A percentile compares a stretch with the other conserved stretches of the same genome.
phyloP scores from a whole-genome alignment of 2,888 invertebrate species.

The Drosophila birchii region DNA sequence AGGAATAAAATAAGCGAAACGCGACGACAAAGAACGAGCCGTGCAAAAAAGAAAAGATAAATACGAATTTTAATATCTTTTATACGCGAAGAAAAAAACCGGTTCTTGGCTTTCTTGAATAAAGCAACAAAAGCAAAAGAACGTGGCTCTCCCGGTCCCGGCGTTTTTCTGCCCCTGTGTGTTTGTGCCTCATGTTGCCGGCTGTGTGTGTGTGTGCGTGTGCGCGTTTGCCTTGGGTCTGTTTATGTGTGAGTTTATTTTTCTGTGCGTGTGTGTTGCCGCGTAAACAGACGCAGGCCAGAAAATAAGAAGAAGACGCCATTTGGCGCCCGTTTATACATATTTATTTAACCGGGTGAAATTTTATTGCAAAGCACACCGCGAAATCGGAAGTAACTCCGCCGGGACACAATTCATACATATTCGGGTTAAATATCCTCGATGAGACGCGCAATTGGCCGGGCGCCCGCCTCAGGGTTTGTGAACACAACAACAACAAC shows the following conservation, averaged over 20 bases:
- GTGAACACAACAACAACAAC: slow-evolving; percentile 1
- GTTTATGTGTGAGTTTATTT: slow-evolving; percentile 40
- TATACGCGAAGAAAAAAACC: slow-evolving; percentile 22
- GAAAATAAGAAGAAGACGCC: slow-evolving; percentile 13
- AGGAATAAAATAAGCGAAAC: slow-evolving; percentile 58
- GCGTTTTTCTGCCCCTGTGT: slow-evolving; percentile 44
- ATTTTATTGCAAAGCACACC: slow-evolving; percentile 42
- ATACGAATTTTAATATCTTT: slow-evolving; percentile 20
- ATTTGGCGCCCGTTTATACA: slow-evolving; percentile 70
- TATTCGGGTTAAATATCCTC: slow-evolving; percentile 10
- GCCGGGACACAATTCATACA: slow-evolving; percentile 13
- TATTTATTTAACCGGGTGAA: slow-evolving; percentile 57
- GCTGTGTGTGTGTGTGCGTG: slow-evolving; percentile 37
- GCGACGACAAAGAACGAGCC: slow-evolving; percentile 36
- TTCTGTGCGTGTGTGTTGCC: slow-evolving; percentile 57
- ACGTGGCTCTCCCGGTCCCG: slow-evolving; percentile 48
- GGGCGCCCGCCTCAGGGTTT: slow-evolving; percentile 27
- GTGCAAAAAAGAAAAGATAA: slow-evolving; percentile 34
- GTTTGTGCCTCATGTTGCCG: slow-evolving; percentile 28
- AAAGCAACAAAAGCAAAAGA: slow-evolving; percentile 38
- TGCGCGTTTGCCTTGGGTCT: not conserved
- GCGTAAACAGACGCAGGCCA: slow-evolving; percentile 72
- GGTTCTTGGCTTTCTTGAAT: slow-evolving; percentile 27
- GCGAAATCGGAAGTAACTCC: slow-evolving; percentile 3
- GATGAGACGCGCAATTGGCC: slow-evolving; percentile 31